Evolutionary conservation across 1,140 invertebrate genomes (phyloP), one percentile per base, ranked within the genome.

Genomic region (Aphidius ervi): DNA sequence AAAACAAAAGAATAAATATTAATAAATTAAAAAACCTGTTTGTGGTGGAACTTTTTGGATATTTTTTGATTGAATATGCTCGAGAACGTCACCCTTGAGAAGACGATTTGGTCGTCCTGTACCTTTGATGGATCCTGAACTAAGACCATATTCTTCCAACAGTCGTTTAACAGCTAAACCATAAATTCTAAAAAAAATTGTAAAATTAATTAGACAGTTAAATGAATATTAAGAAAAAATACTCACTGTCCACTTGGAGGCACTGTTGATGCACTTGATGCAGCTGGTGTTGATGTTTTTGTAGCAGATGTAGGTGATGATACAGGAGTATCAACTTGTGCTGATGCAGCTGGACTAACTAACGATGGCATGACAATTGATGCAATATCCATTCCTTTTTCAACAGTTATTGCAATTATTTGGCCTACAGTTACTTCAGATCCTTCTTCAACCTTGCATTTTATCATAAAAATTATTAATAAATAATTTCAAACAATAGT

Each of bases 381-480:
- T 46, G 74, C 75, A 70, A 69, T 70, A 60, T 79, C 76, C 68
- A 73, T 74, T 52, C 66, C 88, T 71, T 90, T 89, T 64, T 89
- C 87, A 9, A 95, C 93, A 69, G 94, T 88, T 46, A 97, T 84
- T 59, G 92, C 95, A 56, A 97, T 91, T 62, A 95, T 70, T 71
- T 90, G 86, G 31, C 94, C 94, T 16, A 97, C 86, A 59, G 91
- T 85, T 1, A 95, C 89, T 77, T 91, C 87, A 5, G 85, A 84
- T 62, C 92, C 89, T 61, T 91, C 90, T 40, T 87, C 83, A 58
- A 87, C 78, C 57, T 99, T 70, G 50, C 47, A 9, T 16, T 23
- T 16, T 4, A 4, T 5, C 2, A 5, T 49, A 6, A 3, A 5
- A 31, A 8, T 1, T 60, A 63, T 60, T 52, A 37, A 46, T 50